Evolutionary conservation across 2,113 vertebrate species (phyloP), one percentile per base, ranked within the genome.

Genomic region (Ia io): DNA sequence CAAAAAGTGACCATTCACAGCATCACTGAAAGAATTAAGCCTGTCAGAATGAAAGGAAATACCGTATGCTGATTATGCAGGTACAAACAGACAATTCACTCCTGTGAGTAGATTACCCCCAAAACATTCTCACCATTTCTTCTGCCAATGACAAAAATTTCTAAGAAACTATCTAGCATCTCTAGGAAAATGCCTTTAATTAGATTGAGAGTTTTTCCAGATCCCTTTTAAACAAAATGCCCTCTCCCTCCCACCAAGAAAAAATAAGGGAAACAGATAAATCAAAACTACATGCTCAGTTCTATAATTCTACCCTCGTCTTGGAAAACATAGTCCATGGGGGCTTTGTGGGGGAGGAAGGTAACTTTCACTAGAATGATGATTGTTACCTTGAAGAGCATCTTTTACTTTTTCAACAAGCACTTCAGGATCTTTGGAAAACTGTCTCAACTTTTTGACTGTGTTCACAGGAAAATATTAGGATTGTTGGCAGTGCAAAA

Each of bases 401-500:
- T 42, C 25, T 94, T 97, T 93, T 78, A 88, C n/a, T 90, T 80
- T 88, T 61, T 61, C 23, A 84, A 73, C 35, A 91, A 77, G 93
- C 96, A n/a, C 28, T 84, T 93, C 2, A 79, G 13, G 47, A 44
- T 86, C 25, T 86, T 47, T 47, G 40, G 80, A 30, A 93, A 94
- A 93, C 32, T 82, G 47, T 40, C 67, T 96, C 95, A 84, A 70
- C 35, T 91, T 95, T 69, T 80, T 84, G 25, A 83, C 74, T 20
- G 7, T 44, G 32, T 89, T 96, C 84, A 94, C 25, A 76, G 65
- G 82, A 97, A 96, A 94, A 88, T 73, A 94, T 30, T 40, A 88
- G 18, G 14, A 2, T 74, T 82, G 30, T 35, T 74, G 42, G 30
- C 25, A 94, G 32, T 93, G 25, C 61, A 93, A 93, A 97, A 80